Percentiles rank a stretch among this genome's conserved stretches.
These are phyloP conservation scores for Sisor rabdophorus DNA, from an alignment of 2,113 vertebrate species.

Conservation along the genomic window DNA sequence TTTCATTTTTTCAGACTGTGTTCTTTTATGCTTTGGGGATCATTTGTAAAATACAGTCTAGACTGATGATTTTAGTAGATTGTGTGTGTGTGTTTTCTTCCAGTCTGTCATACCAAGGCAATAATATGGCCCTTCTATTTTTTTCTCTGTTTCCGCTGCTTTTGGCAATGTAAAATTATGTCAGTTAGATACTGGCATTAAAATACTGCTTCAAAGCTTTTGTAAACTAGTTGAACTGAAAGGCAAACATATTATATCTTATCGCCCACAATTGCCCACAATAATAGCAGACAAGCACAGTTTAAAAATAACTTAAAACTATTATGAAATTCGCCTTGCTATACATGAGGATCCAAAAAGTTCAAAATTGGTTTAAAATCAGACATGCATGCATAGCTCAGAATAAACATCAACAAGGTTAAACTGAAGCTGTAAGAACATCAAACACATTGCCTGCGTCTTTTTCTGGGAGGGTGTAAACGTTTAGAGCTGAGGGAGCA, in stretches of 20 bases:
- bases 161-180: slow-evolving; percentile 32
- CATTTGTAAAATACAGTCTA: background rate
- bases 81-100: background rate
- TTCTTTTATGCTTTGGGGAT: background rate
- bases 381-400: slow-evolving; percentile 53
- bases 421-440: slow-evolving; percentile 56
- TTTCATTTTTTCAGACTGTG: background rate
- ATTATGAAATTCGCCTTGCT: slow-evolving; percentile 28
- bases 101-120: slow-evolving; percentile 20
- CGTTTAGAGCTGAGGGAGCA: slow-evolving; percentile 48
- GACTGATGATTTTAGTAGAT: background rate
- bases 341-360: slow-evolving; percentile 39
- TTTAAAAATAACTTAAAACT: slow-evolving; percentile 38
- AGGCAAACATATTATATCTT: slow-evolving; percentile 55
- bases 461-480: slow-evolving; percentile 54
- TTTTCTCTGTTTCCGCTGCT: slow-evolving; percentile 17
- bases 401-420: slow-evolving; percentile 59
- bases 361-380: slow-evolving; percentile 33
- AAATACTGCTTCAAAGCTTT: slow-evolving; percentile 50
- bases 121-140: slow-evolving; percentile 17
- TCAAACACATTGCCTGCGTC: slow-evolving; percentile 58
- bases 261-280: slow-evolving; percentile 37
- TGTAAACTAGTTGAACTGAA: slow-evolving; percentile 55
- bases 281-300: slow-evolving; percentile 19
- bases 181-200: slow-evolving; percentile 45